Evolutionary conservation across 2,888 invertebrate species (phyloP).

Genomic region (Eledone cirrhosa): DNA sequence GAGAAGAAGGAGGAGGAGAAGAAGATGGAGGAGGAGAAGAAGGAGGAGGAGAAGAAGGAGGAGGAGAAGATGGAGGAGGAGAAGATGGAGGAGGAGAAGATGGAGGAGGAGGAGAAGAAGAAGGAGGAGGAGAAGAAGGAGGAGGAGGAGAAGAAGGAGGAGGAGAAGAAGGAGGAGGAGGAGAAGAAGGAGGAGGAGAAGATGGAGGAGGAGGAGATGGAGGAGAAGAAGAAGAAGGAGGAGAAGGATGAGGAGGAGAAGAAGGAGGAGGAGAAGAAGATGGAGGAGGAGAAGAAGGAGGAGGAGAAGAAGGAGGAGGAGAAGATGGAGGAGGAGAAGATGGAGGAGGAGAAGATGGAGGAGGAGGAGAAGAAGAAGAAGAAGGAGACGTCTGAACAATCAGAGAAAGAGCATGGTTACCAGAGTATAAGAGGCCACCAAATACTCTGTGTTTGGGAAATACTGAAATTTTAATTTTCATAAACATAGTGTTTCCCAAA

Average conservation of each 20-base stretch:
- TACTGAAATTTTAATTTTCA: no score
- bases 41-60: background rate
- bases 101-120: background rate
- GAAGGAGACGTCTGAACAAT: no score
- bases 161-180: background rate
- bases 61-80: background rate
- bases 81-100: background rate
- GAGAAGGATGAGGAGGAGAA: no score
- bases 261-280: constrained; percentile 51
- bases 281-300: background rate
- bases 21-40: background rate
- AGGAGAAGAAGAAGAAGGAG: constrained; percentile 69
- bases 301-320: background rate
- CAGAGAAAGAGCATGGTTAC: constrained; percentile 20
- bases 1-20: no score
- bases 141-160: no score
- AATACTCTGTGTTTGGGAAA: no score
- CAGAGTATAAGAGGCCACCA: no score
- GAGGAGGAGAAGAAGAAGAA: no score
- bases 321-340: background rate
- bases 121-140: background rate
- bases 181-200: background rate
- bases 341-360: background rate
- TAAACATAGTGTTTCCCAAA: no score
- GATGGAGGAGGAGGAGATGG: constrained; percentile 69